Evolutionary conservation across 2,113 vertebrate genomes (phyloP).

Genomic region (Xenopus borealis): DNA sequence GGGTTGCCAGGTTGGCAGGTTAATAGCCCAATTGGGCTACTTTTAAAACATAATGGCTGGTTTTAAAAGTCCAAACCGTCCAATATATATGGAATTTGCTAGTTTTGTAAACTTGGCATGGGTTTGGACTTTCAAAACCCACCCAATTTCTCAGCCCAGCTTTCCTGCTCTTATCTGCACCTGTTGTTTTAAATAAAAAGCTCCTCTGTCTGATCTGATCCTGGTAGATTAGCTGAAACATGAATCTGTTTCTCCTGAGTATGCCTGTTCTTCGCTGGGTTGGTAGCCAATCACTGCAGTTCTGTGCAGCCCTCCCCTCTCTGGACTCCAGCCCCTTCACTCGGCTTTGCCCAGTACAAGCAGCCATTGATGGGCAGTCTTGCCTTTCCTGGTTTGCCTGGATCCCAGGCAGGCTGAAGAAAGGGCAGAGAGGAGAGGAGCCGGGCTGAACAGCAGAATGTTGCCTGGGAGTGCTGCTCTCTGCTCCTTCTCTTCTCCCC

Average conservation of each 20-base stretch:
- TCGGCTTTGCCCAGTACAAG: not conserved
- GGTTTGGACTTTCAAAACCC: too few species aligned
- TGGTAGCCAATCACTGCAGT: conserved; percentile 30
- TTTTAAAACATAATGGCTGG: too few species aligned
- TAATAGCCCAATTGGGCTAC: too few species aligned
- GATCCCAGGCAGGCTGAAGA: conserved; percentile 20
- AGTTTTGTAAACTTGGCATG: too few species aligned
- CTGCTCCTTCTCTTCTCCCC: not conserved
- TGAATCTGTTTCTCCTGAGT: not conserved
- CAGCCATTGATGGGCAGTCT: conserved; percentile 17
- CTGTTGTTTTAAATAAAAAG: too few species aligned
- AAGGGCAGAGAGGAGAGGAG: conserved; percentile 30
- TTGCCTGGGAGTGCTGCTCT: not conserved
- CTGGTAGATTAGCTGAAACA: too few species aligned
- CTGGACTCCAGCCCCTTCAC: not conserved
- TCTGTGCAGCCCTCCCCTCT: conserved; percentile 21
- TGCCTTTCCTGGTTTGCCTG: conserved; percentile 32
- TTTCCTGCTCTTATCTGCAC: too few species aligned
- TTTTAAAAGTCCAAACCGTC: too few species aligned
- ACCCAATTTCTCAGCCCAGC: too few species aligned
- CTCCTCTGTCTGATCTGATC: too few species aligned
- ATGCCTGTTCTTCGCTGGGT: not conserved
- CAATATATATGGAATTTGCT: too few species aligned
- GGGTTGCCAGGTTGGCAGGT: too few species aligned
- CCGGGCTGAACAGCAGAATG: conserved; percentile 10